phyloP scores from a whole-genome alignment of 2,888 invertebrate genomes.

The Geophilus truncorum region DNA sequence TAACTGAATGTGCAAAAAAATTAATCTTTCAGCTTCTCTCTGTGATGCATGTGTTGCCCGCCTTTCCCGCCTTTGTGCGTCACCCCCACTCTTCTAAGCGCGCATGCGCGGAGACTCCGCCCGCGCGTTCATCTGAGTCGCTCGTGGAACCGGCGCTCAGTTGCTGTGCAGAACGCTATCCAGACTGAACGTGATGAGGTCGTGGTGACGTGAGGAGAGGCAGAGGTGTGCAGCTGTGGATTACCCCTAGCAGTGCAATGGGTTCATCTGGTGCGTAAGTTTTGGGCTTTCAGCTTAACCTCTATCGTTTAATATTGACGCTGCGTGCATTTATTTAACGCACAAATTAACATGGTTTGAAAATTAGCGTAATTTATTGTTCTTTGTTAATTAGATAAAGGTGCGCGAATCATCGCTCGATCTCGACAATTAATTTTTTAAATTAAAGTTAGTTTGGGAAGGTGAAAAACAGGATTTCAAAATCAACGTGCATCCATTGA shows the following conservation, averaged over 20 bases:
- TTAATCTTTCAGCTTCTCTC: too few species aligned
- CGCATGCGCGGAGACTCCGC: not conserved
- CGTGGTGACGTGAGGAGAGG: not conserved
- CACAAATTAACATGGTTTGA: not conserved
- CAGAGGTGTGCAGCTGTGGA: not conserved
- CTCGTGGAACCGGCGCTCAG: not conserved
- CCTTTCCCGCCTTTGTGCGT: not conserved
- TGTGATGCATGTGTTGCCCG: too few species aligned
- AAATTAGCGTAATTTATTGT: not conserved
- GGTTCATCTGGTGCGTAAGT: not conserved
- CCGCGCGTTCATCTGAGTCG: constrained; percentile 24
- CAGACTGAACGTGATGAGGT: not conserved
- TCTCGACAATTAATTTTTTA: not conserved
- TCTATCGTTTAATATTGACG: not conserved
- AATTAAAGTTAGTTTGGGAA: not conserved
- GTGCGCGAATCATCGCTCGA: not conserved
- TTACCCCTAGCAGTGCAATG: not conserved
- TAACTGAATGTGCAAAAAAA: too few species aligned
- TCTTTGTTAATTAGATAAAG: not conserved
- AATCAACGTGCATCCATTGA: not conserved
- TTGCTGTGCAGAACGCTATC: not conserved
- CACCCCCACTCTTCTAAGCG: not conserved
- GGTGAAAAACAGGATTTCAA: too few species aligned
- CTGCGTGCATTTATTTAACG: not conserved
- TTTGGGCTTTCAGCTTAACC: not conserved